Evolutionary conservation across 2,888 invertebrate genomes (phyloP).

Genomic region (Eremobia ochroleuca): DNA sequence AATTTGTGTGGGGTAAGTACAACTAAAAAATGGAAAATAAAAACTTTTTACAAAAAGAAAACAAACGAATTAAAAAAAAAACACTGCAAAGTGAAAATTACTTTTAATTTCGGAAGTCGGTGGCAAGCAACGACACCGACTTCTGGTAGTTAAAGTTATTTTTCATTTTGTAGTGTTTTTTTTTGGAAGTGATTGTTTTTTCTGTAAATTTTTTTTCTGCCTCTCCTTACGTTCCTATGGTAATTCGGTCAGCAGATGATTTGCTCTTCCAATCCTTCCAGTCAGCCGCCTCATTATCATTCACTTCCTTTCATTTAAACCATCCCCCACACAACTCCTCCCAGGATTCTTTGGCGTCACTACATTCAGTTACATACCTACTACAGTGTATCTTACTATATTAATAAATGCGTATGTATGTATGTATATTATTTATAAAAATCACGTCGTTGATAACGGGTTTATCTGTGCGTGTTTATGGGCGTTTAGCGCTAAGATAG

Average conservation of each 20-base stretch:
- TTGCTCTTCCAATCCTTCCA: too few species aligned
- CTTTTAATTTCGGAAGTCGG: too few species aligned
- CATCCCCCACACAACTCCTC: not conserved
- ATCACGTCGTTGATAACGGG: slow-evolving; percentile 62
- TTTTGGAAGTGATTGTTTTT: too few species aligned
- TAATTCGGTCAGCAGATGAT: not conserved
- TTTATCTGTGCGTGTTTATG: slow-evolving; percentile 67
- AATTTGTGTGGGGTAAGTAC: too few species aligned
- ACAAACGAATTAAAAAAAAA: too few species aligned
- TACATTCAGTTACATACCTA: slow-evolving; percentile 11
- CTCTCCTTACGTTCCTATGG: not conserved
- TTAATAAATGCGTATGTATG: slow-evolving; percentile 17
- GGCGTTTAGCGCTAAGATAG: slow-evolving; percentile 68
- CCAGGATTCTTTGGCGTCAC: not conserved
- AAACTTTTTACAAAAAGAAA: too few species aligned
- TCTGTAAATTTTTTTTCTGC: not conserved
- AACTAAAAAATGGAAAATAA: too few species aligned
- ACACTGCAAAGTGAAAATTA: too few species aligned
- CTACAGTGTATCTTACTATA: not conserved
- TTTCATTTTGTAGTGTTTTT: too few species aligned
- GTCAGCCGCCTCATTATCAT: not conserved
- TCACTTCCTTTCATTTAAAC: not conserved
- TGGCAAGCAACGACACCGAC: too few species aligned
- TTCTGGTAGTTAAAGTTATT: too few species aligned
- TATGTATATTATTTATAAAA: slow-evolving; percentile 55